A percentile compares a stretch with the other conserved stretches of the same genome.
Conservation (phyloP, 2,888 invertebrate species). For the Pristionchus mayeri region DNA sequence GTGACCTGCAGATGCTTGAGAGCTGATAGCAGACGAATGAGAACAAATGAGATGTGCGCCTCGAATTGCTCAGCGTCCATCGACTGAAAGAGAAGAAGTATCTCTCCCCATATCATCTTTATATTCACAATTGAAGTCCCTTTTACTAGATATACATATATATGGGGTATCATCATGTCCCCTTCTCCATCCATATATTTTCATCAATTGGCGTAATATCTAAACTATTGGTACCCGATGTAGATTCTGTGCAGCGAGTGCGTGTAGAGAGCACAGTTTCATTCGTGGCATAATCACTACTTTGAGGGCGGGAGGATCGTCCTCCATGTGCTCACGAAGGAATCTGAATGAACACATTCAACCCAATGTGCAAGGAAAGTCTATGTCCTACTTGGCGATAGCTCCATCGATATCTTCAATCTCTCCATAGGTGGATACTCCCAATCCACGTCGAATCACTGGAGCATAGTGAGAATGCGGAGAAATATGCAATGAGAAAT, state of each 20-base stretch:
- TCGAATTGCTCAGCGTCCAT: constrained; percentile 45
- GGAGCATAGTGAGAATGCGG: constrained; percentile 49
- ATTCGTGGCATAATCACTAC: constrained; percentile 44
- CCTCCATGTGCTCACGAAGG: constrained; percentile 45
- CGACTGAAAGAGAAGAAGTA: neutral
- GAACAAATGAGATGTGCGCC: constrained; percentile 35
- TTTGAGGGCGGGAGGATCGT: constrained; percentile 34
- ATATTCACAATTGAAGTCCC: no score
- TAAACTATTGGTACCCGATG: neutral
- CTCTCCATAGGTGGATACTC: constrained; percentile 13
- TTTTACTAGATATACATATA: no score
- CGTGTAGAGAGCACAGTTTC: constrained; percentile 43
- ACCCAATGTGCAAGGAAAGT: neutral
- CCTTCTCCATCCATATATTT: no score
- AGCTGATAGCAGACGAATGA: constrained; percentile 37
- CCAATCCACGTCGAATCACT: constrained; percentile 34
- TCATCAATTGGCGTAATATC: neutral
- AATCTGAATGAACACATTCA: neutral
- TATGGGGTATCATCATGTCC: no score
- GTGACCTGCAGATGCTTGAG: constrained; percentile 35
- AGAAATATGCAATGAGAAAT: neutral
- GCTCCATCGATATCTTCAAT: constrained; percentile 41
- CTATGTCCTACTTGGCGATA: neutral
- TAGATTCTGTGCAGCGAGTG: constrained; percentile 38
- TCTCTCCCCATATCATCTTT: no score